A percentile compares a stretch with the other conserved stretches of the same genome.
phyloP scores from a whole-genome alignment of 2,797 vertebrate genomes.

The Acrocephalus scirpaceus region DNA sequence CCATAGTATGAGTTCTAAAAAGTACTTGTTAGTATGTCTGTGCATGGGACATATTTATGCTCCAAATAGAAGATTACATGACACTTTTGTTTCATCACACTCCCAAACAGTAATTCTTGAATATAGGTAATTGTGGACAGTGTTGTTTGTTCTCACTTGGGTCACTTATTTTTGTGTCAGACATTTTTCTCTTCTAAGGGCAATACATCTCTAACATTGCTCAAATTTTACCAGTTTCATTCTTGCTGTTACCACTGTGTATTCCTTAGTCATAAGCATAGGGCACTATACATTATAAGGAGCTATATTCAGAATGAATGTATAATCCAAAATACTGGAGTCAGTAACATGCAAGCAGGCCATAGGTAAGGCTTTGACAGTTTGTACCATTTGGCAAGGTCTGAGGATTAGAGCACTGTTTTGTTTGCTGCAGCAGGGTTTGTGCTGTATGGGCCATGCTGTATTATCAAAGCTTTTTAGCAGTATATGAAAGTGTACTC shows the following conservation, averaged over 20 bases:
- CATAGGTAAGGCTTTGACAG: fast-evolving
- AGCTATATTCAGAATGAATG: neutral
- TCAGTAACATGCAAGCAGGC: neutral
- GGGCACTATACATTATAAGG: neutral
- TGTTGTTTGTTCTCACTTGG: neutral
- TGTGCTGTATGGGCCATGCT: neutral
- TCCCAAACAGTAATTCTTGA: neutral
- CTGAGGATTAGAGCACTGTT: neutral
- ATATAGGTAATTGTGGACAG: neutral
- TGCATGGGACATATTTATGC: neutral
- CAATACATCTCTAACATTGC: neutral
- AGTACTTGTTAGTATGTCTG: neutral
- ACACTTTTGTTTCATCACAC: neutral
- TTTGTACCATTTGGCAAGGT: neutral
- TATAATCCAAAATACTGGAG: neutral
- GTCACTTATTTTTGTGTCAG: neutral
- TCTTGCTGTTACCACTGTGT: neutral
- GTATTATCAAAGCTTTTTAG: neutral
- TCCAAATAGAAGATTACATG: neutral
- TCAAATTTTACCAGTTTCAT: neutral
- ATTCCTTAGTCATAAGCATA: neutral
- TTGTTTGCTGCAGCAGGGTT: neutral
- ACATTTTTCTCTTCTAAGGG: neutral
- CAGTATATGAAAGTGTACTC: neutral
- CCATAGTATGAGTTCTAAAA: neutral